Conservation (phyloP, 2,888 invertebrate species). For the Hirudinaria manillensis region DNA sequence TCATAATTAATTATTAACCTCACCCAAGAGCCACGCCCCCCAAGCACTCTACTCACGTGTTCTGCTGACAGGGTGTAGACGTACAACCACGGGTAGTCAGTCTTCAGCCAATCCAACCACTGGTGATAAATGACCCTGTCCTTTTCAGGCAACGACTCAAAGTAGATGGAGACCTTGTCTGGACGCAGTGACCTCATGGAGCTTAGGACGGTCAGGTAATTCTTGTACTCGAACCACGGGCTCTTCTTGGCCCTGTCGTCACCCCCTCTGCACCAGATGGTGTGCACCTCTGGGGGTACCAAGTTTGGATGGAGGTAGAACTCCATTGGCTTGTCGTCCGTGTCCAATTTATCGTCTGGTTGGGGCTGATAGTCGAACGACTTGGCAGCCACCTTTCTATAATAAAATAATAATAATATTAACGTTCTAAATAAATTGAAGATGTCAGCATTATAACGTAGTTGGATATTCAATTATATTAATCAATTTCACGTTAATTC, state of each 20-base stretch:
- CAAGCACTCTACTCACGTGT: not conserved
- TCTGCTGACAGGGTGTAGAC: conserved; percentile 38
- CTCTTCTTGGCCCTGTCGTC: conserved; percentile 9
- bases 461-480: too few species aligned
- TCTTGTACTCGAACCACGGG: conserved; percentile 44
- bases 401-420: not conserved
- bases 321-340: conserved; percentile 27
- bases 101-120: conserved; percentile 45
- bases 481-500: too few species aligned
- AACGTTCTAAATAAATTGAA: not conserved
- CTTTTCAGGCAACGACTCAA: conserved; percentile 21
- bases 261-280: conserved; percentile 45
- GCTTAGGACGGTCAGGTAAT: conserved; percentile 46
- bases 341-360: conserved; percentile 13
- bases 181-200: conserved; percentile 41
- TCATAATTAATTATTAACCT: too few species aligned
- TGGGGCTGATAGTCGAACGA: conserved; percentile 4
- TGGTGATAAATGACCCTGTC: conserved; percentile 42
- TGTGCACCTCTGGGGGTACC: conserved; percentile 42
- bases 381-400: conserved; percentile 1
- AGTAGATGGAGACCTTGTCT: conserved; percentile 39
- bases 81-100: conserved; percentile 42
- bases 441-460: too few species aligned
- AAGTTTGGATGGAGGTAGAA: conserved; percentile 29
- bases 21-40: too few species aligned